These are phyloP conservation scores for Diachasmimorpha longicaudata DNA, from an alignment of 1,140 invertebrate genomes.

Conservation along the genomic window DNA sequence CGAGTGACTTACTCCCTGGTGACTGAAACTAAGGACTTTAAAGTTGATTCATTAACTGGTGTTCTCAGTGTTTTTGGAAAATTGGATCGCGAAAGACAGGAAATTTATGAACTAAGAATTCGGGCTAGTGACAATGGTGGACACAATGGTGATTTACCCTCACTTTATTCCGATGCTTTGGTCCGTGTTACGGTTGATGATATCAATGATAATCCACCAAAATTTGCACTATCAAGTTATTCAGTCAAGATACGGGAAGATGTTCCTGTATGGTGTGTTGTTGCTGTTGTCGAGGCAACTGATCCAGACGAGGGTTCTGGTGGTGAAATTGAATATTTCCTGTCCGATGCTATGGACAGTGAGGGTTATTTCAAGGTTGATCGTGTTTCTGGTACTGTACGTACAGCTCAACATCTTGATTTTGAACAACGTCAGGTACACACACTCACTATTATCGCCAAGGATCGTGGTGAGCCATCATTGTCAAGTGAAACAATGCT, in stretches of 20 bases:
- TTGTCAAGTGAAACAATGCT: conserved; percentile 77
- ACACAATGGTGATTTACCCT: conserved; percentile 57
- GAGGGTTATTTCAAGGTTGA: conserved; percentile 80
- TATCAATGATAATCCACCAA: conserved; percentile 90
- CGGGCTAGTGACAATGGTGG: conserved; percentile 79
- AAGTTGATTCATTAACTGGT: conserved; percentile 79
- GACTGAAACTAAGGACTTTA: conserved; percentile 84
- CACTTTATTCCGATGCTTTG: conserved; percentile 76
- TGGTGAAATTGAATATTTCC: conserved; percentile 76
- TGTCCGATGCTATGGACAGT: conserved; percentile 72
- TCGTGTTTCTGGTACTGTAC: conserved; percentile 80
- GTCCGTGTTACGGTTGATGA: conserved; percentile 85
- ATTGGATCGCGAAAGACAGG: conserved; percentile 84
- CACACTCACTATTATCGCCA: conserved; percentile 82
- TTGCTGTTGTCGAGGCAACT: conserved; percentile 83
- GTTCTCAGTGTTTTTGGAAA: conserved; percentile 75
- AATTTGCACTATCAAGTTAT: conserved; percentile 77
- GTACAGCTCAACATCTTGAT: conserved; percentile 78
- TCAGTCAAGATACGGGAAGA: conserved; percentile 89
- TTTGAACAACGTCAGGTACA: conserved; percentile 89
- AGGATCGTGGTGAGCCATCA: conserved; percentile 78
- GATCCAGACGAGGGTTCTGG: conserved; percentile 86
- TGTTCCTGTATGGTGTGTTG: conserved; percentile 83
- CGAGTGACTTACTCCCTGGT: conserved; percentile 78
- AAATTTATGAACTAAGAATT: conserved; percentile 83